These are phyloP conservation scores for Tragelaphus scriptus DNA, from an alignment of 2,113 vertebrate species.

Conservation along the genomic window DNA sequence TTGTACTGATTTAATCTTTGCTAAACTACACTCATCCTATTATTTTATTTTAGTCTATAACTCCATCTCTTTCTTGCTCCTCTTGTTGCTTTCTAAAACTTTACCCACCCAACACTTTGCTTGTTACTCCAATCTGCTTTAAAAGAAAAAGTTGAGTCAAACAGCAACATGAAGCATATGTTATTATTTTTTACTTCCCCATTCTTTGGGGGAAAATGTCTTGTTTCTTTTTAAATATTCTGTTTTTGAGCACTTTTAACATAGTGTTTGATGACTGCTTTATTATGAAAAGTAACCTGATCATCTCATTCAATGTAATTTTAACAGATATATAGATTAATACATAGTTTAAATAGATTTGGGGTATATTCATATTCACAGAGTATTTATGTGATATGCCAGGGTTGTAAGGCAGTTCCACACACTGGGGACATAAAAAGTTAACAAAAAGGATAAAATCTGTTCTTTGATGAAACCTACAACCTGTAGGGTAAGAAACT, in stretches of 20 bases:
- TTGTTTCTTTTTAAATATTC: neutral
- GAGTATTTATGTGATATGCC: neutral
- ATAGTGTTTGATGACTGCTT: neutral
- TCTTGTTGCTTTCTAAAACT: conserved; percentile 25
- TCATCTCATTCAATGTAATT: neutral
- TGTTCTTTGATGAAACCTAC: neutral
- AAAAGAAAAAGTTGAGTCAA: conserved; percentile 24
- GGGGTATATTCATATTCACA: neutral
- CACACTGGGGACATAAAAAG: neutral
- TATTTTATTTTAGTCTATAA: neutral
- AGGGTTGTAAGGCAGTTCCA: neutral
- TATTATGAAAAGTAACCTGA: neutral
- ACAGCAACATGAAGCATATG: neutral
- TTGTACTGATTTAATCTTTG: neutral
- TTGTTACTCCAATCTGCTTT: conserved; percentile 8
- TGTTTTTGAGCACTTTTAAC: neutral
- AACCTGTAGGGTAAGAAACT: neutral
- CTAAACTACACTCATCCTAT: neutral
- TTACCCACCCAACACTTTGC: neutral
- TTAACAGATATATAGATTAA: neutral
- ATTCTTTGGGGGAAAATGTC: neutral
- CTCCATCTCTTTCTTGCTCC: neutral
- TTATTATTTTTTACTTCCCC: neutral
- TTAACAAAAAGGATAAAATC: conserved; percentile 12
- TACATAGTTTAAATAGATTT: neutral